Evolutionary conservation across 2,797 vertebrate genomes (phyloP).

Genomic region (Pseudomugil tenellus): DNA sequence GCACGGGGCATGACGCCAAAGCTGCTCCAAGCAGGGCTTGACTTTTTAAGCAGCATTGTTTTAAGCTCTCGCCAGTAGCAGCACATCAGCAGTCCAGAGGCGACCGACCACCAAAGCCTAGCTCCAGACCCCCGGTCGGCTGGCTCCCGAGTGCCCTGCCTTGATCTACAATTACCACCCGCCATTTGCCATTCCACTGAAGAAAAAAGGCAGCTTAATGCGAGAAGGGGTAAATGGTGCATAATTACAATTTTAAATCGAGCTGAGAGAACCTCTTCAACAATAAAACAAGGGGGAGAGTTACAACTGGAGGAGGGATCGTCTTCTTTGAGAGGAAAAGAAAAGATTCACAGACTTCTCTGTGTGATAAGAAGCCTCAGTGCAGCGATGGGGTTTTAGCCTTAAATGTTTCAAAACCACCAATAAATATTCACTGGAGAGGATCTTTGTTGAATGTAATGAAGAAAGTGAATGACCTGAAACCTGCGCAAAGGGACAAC

Average conservation of each 20-base stretch:
- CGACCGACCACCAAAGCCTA: slow-evolving; percentile 36
- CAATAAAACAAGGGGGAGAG: slow-evolving; percentile 28
- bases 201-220: slow-evolving; percentile 60
- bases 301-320: slow-evolving; percentile 20
- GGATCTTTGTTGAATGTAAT: slow-evolving; percentile 6
- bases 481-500: not conserved
- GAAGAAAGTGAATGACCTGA: slow-evolving; percentile 3
- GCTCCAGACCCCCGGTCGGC: slow-evolving; percentile 6
- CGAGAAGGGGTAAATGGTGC: slow-evolving; percentile 67
- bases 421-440: slow-evolving; percentile 18
- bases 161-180: slow-evolving; percentile 78
- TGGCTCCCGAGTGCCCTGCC: slow-evolving; percentile 33
- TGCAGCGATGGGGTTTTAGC: slow-evolving; percentile 54
- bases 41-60: slow-evolving; percentile 44
- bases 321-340: slow-evolving; percentile 30
- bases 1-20: slow-evolving; percentile 38
- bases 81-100: slow-evolving; percentile 36
- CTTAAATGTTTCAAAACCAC: slow-evolving; percentile 24
- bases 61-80: slow-evolving; percentile 40
- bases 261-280: slow-evolving; percentile 60
- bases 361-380: slow-evolving; percentile 40
- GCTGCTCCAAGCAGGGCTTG: slow-evolving; percentile 31
- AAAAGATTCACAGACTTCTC: slow-evolving; percentile 28
- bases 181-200: slow-evolving; percentile 62
- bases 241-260: slow-evolving; percentile 76